A percentile compares a stretch with the other conserved stretches of the same genome.
phyloP scores from a whole-genome alignment of 2,888 invertebrate genomes.

The Plagiodera versicolora region DNA sequence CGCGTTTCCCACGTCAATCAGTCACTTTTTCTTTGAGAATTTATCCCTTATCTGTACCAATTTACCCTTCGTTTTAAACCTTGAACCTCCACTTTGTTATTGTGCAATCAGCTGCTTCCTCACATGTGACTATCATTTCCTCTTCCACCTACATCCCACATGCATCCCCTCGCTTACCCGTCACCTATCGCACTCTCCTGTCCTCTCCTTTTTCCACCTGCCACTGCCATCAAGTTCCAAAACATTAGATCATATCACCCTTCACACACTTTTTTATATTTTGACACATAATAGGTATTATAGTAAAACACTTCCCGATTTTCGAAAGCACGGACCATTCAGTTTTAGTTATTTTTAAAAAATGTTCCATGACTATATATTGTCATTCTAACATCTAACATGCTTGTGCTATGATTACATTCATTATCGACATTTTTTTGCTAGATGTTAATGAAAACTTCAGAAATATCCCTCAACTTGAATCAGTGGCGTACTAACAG shows the following conservation, averaged over 20 bases:
- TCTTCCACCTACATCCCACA: conserved; percentile 33
- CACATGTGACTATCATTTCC: conserved; percentile 49
- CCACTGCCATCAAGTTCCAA: too few relatives aligned
- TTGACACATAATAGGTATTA: too few relatives aligned
- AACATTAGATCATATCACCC: background rate
- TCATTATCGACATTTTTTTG: too few relatives aligned
- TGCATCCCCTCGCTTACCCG: conserved; percentile 9
- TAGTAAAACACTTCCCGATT: background rate
- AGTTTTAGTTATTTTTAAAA: too few relatives aligned
- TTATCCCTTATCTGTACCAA: conserved; percentile 34
- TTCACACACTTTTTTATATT: background rate
- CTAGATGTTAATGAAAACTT: too few relatives aligned
- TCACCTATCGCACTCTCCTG: conserved; percentile 3
- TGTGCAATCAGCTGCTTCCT: conserved; percentile 55
- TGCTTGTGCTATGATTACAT: too few relatives aligned
- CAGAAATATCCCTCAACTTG: too few relatives aligned
- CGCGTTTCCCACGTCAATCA: background rate
- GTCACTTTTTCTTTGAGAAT: conserved; percentile 30
- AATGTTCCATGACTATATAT: too few relatives aligned
- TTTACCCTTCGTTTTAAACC: too few relatives aligned
- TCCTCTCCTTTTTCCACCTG: background rate
- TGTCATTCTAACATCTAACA: too few relatives aligned
- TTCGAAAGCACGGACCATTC: too few relatives aligned
- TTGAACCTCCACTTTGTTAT: conserved; percentile 51
- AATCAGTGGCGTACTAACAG: too few relatives aligned